These are phyloP conservation scores for Stegostoma tigrinum DNA, from an alignment of 2,113 vertebrate genomes.

Conservation along the genomic window DNA sequence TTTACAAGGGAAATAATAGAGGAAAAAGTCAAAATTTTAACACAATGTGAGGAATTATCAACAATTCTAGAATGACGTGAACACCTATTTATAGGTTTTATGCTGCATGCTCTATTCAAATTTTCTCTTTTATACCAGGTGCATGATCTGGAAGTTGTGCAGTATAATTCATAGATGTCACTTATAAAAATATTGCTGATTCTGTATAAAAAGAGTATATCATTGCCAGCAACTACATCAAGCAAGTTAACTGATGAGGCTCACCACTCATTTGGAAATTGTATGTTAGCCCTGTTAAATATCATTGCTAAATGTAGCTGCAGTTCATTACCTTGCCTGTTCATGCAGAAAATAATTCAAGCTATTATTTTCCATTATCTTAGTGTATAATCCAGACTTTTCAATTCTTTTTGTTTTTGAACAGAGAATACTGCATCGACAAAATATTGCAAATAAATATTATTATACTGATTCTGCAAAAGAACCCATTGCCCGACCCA, in stretches of 20 bases:
- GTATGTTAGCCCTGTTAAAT: background rate
- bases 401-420: background rate
- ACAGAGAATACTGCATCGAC: background rate
- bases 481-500: background rate
- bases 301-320: background rate
- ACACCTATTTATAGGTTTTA: background rate
- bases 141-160: background rate
- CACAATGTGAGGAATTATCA: background rate
- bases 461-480: background rate
- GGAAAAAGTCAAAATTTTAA: background rate
- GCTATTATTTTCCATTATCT: background rate
- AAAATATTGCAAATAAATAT: constrained; percentile 2
- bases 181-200: background rate
- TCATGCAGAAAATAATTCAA: background rate
- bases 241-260: background rate
- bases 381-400: background rate
- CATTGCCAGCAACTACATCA: background rate
- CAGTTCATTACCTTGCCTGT: background rate
- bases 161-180: background rate
- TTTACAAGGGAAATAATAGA: background rate
- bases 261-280: background rate
- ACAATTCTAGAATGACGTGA: background rate
- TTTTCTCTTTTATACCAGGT: background rate
- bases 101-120: background rate
- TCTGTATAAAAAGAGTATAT: background rate